Evolutionary conservation across 2,797 vertebrate genomes (phyloP).

Genomic region (Gallirallus australis): DNA sequence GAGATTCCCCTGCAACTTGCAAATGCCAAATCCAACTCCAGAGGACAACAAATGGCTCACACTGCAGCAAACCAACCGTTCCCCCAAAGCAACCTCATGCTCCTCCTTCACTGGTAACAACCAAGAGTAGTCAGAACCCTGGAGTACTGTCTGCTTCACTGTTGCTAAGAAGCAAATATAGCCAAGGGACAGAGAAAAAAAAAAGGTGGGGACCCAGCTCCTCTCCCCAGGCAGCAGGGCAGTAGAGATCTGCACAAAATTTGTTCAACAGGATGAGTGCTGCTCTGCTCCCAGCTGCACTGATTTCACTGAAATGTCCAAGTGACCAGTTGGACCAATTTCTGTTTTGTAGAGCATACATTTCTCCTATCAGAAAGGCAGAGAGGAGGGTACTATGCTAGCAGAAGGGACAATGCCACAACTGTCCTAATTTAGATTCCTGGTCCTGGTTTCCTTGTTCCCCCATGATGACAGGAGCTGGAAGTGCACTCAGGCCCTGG

Average conservation of each 20-base stretch:
- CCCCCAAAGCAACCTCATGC: neutral
- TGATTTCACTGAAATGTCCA: neutral
- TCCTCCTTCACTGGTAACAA: neutral
- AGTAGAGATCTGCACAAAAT: neutral
- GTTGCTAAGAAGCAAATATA: neutral
- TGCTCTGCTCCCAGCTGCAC: neutral
- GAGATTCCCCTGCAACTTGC: neutral
- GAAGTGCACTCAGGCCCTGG: slow-evolving; percentile 54
- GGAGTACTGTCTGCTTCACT: neutral
- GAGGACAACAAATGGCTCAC: neutral
- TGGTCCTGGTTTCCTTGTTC: slow-evolving; percentile 69
- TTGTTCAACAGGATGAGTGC: neutral
- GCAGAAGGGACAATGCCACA: slow-evolving; percentile 23
- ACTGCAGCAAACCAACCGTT: neutral
- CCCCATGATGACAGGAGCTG: slow-evolving; percentile 47
- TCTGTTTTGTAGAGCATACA: neutral
- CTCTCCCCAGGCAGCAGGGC: neutral
- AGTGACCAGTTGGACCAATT: neutral
- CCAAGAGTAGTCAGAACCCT: neutral
- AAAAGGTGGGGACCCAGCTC: neutral
- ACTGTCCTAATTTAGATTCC: slow-evolving; percentile 46
- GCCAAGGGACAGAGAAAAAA: neutral
- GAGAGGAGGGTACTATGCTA: neutral
- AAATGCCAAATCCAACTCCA: neutral
- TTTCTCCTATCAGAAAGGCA: neutral